These are phyloP conservation scores for Dermatophagoides farinae DNA, from an alignment of 1,140 invertebrate genomes.

Conservation along the genomic window DNA sequence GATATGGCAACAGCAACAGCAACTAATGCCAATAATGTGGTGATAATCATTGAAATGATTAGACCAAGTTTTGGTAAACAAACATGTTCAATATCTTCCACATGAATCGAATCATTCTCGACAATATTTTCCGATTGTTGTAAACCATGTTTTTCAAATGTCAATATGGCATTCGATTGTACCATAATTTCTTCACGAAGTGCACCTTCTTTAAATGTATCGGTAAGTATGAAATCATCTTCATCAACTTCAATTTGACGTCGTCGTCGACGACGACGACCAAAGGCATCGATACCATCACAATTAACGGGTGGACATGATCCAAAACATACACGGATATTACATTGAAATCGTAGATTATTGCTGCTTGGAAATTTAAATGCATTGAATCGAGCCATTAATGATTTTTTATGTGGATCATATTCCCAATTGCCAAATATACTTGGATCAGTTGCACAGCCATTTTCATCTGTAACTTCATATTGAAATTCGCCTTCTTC, in stretches of 20 bases:
- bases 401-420: slow-evolving; percentile 52
- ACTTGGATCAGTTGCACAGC: slow-evolving; percentile 70
- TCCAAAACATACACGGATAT: slow-evolving; percentile 81
- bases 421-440: slow-evolving; percentile 85
- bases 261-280: slow-evolving; percentile 40
- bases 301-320: slow-evolving; percentile 86
- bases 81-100: slow-evolving; percentile 53
- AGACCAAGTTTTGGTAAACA: slow-evolving; percentile 80
- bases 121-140: slow-evolving; percentile 35
- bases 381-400: slow-evolving; percentile 65
- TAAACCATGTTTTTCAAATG: slow-evolving; percentile 58
- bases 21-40: slow-evolving; percentile 66
- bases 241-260: slow-evolving; percentile 24
- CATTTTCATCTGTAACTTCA: slow-evolving; percentile 75
- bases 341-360: slow-evolving; percentile 85
- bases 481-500: slow-evolving; percentile 76
- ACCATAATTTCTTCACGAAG: slow-evolving; percentile 78
- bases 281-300: slow-evolving; percentile 67
- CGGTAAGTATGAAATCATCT: slow-evolving; percentile 14
- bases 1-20: slow-evolving; percentile 80
- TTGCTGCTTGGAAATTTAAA: slow-evolving; percentile 89
- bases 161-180: slow-evolving; percentile 70
- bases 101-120: slow-evolving; percentile 35
- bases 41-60: slow-evolving; percentile 72
- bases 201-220: slow-evolving; percentile 43